Evolutionary conservation across 1,140 invertebrate species (phyloP), one percentile per base, ranked within the genome.

Genomic region (Capitella teleta): DNA sequence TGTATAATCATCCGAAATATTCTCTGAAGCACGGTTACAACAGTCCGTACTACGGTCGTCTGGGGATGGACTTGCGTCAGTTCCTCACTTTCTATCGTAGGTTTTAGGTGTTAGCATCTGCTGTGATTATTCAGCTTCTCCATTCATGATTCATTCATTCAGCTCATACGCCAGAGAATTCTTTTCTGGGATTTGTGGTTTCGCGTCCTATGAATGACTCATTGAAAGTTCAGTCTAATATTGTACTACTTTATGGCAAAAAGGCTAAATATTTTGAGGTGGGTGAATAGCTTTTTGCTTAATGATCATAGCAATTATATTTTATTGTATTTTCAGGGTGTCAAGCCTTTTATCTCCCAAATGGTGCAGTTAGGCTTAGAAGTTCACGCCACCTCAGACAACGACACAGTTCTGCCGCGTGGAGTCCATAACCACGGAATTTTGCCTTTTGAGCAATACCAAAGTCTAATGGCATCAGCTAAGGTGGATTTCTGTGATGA

Each of bases 11-110:
- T 14, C 42, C 42, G 6, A n/a, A 10, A 16, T 44, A 44, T 26
- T 6, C 21, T 26, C 42, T 25, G 5, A 25, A 44, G n/a, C 42
- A 44, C 42, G 26, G 26, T 16, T 44, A 24, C 42, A 21, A 44
- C 2, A 44, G 42, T 26, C 21, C 2, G 21, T 44, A 8, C 8
- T 21, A 3, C 19, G 42, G 14, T 26, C 24, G 3, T 10, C 42
- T 44, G 6, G 2, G 21, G 2, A 21, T 44, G 16, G 28, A 44
- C 42, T 26, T 44, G 42, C 21, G 28, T 16, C 42, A 44, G 42
- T 44, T 44, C 42, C 28, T 24, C 42, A 44, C 42, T 10, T 44
- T 44, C 25, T 44, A 44, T n/a, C 42, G 42, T 44, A 25, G 28
- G 42, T 44, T 5, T 3, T 21, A 40, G 6, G 14, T 34, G n/a